Evolutionary conservation across 2,113 vertebrate species (phyloP).

Genomic region (Silurus glanis): DNA sequence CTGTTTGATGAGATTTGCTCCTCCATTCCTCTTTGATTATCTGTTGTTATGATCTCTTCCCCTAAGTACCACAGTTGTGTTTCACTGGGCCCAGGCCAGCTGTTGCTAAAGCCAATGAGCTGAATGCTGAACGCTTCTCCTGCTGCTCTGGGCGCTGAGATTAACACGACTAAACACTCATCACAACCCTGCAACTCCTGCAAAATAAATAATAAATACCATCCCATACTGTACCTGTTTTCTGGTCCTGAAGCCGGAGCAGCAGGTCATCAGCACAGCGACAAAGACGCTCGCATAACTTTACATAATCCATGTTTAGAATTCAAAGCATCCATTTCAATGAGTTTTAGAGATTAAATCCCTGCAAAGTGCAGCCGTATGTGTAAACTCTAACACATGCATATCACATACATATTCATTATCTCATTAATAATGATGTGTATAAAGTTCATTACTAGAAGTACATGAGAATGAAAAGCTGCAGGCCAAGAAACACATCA

Average conservation of each 20-base stretch:
- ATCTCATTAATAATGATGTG: not conserved
- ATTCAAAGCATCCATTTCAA: not conserved
- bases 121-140: slow-evolving; percentile 16
- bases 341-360: not conserved
- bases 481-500: not conserved
- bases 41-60: slow-evolving; percentile 40
- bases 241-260: not conserved
- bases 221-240: not conserved
- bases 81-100: slow-evolving; percentile 38
- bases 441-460: too few relatives aligned
- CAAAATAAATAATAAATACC: not conserved
- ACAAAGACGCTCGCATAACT: slow-evolving; percentile 21
- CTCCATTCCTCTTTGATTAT: slow-evolving; percentile 47
- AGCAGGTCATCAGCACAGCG: slow-evolving; percentile 16
- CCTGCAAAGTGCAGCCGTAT: not conserved
- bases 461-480: too few relatives aligned
- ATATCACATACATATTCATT: not conserved
- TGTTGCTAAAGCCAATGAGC: slow-evolving; percentile 29
- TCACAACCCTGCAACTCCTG: not conserved
- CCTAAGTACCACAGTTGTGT: slow-evolving; percentile 29
- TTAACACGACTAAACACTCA: not conserved
- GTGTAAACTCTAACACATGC: not conserved
- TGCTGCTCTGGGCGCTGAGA: not conserved
- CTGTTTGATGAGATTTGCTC: slow-evolving; percentile 47
- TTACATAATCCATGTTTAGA: slow-evolving; percentile 23